Evolutionary conservation across 2,113 vertebrate genomes (phyloP), one percentile per base, ranked within the genome.

Genomic region (Echinops telfairi): DNA sequence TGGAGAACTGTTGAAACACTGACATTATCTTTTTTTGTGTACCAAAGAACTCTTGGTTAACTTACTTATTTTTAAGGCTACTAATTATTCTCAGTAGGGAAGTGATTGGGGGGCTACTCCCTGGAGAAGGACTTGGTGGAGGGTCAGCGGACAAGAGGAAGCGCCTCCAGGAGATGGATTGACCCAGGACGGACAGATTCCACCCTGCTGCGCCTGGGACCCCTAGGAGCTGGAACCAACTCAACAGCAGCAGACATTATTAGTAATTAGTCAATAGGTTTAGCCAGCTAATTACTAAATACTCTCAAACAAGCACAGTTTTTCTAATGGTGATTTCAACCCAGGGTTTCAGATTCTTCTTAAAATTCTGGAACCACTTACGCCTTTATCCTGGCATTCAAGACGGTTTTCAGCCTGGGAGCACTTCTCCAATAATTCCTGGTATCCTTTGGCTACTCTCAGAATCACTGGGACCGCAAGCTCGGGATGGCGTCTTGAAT

Each of bases 341-440:
- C 15, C 4, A 71, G 3, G 2, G 79, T 88, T 77, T 86, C 31
- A 92, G 60, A 86, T 66, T 94, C n/a, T 70, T 1, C 29, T 19
- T 71, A 29, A 87, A 86, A 88, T 85, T n/a, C 40, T 19, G 57
- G 7, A 81, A 6, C 22, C 40, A 64, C 89, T 77, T 96, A 98
- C 97, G 78, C 73, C 96, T 86, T 95, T 86, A 60, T 96, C 88
- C 70, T 95, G 93, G 86, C 97, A 98, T 62, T 92, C 93, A 40
- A 73, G 76, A 70, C 84, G 33, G 22, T 95, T 92, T 83, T 94
- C 94, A 60, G 84, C 53, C 86, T 92, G 90, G 47, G 95, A 94
- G 91, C 97, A 97, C 9, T 96, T 97, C 68, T 96, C 96, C 76
- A 97, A 1, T 6, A 95, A 36, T 9, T 88, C 83, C 68, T 97